Conservation (phyloP, 2,797 vertebrate genomes). For the Pampus argenteus region DNA sequence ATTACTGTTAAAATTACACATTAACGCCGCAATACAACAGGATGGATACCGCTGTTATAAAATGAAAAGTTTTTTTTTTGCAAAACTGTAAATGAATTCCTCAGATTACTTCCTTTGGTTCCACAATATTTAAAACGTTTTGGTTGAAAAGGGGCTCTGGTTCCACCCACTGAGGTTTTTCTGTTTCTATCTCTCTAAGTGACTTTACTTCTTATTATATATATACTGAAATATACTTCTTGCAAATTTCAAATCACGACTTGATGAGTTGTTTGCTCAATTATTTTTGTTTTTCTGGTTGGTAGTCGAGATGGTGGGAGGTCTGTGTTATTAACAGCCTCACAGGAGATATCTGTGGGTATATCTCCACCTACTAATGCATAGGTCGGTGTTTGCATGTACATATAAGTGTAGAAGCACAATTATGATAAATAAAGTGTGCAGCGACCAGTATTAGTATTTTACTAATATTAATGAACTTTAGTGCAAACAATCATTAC, state of each 20-base stretch:
- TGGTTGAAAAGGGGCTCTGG: too few species aligned
- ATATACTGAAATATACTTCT: background rate
- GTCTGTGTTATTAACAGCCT: background rate
- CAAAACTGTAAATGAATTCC: too few species aligned
- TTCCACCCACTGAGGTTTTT: too few species aligned
- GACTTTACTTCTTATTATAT: background rate
- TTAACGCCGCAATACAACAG: background rate
- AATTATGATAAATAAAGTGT: background rate
- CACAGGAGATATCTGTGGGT: constrained; percentile 13
- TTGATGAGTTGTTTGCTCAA: background rate
- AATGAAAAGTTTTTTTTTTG: too few species aligned
- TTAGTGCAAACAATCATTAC: constrained; percentile 13
- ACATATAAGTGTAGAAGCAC: background rate
- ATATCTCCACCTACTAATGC: background rate
- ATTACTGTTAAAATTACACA: constrained; percentile 28
- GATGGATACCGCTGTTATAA: background rate
- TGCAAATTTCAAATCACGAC: constrained; percentile 1
- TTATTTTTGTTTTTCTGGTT: constrained; percentile 2
- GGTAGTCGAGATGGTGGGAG: background rate
- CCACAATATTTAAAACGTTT: too few species aligned
- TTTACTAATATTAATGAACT: constrained; percentile 11
- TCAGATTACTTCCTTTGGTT: too few species aligned
- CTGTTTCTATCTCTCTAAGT: too few species aligned
- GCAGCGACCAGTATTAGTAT: background rate
- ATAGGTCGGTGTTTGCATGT: background rate